phyloP scores from a whole-genome alignment of 2,113 vertebrate genomes.

The Ceyx margarethae region DNA sequence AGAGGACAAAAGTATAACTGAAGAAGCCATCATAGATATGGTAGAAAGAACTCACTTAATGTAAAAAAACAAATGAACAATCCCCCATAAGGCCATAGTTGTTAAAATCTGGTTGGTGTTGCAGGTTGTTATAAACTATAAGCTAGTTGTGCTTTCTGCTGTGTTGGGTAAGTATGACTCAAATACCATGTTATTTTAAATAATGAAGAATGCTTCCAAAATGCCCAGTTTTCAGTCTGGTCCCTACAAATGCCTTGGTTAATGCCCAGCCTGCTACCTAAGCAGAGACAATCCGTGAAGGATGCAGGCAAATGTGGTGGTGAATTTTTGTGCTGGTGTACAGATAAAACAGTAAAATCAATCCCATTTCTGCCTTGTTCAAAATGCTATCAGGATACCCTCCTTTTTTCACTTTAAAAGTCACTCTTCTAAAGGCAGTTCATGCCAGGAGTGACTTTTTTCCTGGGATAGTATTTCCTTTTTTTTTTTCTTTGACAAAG shows the following conservation, averaged over 20 bases:
- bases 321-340: neutral
- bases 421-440: neutral
- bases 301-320: neutral
- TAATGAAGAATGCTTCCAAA: neutral
- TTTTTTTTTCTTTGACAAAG: neutral
- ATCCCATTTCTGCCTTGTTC: neutral
- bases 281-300: neutral
- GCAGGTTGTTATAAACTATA: neutral
- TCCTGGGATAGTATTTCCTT: neutral
- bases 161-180: slow-evolving; percentile 13
- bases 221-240: neutral
- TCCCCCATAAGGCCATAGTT: neutral
- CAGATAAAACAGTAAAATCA: neutral
- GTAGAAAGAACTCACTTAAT: neutral
- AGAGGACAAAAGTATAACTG: neutral
- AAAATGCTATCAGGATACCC: neutral
- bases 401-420: neutral
- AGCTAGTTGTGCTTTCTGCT: neutral
- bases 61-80: neutral
- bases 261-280: neutral
- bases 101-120: slow-evolving; percentile 22
- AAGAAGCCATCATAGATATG: neutral
- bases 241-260: neutral
- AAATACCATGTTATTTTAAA: neutral
- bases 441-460: neutral